A percentile compares a stretch with the other conserved stretches of the same genome.
phyloP scores from a whole-genome alignment of 2,113 vertebrate species.

The Zosterops japonicus region DNA sequence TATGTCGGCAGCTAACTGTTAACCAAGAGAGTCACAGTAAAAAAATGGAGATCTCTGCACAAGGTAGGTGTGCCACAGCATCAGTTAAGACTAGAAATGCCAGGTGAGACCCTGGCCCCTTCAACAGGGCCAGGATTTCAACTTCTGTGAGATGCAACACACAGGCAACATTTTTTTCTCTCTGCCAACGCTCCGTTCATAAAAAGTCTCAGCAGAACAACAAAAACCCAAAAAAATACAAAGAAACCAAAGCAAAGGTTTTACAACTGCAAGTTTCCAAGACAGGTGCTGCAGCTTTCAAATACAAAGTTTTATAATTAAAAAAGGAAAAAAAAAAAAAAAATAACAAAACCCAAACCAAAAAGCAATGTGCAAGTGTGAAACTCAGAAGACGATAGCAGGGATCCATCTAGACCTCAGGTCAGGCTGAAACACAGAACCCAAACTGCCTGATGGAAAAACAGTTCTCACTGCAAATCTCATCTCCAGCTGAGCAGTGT shows the following conservation, averaged over 20 bases:
- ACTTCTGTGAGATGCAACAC: conserved; percentile 11
- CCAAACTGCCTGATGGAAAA: background rate
- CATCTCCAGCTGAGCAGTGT: background rate
- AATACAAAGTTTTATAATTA: background rate
- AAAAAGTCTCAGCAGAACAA: conserved; percentile 36
- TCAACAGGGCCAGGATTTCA: background rate
- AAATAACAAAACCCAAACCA: background rate
- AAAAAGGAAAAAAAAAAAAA: background rate
- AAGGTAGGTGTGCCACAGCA: background rate
- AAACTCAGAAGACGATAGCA: conserved; percentile 1
- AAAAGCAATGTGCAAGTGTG: conserved; percentile 40
- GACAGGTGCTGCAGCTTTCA: conserved; percentile 42
- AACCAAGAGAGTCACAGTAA: background rate
- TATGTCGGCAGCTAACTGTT: conserved; percentile 8
- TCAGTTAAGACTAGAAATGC: conserved; percentile 42
- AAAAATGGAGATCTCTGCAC: background rate
- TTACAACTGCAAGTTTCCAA: conserved; percentile 27
- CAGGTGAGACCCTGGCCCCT: background rate
- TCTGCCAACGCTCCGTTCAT: background rate
- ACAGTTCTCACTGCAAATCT: background rate
- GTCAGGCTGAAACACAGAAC: conserved; percentile 4
- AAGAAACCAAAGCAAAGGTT: conserved; percentile 41
- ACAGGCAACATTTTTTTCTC: background rate
- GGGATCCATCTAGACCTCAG: background rate
- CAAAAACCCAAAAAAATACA: background rate